Base-by-base conservation (phyloP, 2,797 vertebrate species). In the Tinamus major region DNA sequence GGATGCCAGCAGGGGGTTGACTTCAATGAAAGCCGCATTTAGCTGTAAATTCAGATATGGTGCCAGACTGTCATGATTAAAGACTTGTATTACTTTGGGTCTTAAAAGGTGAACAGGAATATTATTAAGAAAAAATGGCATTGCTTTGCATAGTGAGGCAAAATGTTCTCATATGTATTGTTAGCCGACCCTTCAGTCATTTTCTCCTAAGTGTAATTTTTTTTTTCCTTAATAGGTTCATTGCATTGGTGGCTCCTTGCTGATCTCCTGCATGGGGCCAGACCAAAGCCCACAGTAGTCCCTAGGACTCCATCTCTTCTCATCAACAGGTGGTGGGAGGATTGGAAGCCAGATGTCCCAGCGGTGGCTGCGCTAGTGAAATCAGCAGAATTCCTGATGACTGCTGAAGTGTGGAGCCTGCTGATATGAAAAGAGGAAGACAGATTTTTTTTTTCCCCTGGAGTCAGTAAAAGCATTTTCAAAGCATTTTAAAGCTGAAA, bases 11-110 rank as follows among this genome's bases (percentile, higher is more conserved):
- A 74, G 79, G 88, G 31, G 21, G 31, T 51, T 94, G 87, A 79
- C 82, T 96, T 94, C 92, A 87, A 67, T 89, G 94, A 92, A 96
- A 95, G 41, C 65, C 94, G 64, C 56, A 61, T 87, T 95, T 95
- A 94, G 86, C 86, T 61, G 15, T 84, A 96, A 94, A 96, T 95
- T 92, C 93, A 93, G 91, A 87, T 78, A 59, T 64, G 69, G 74
- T 85, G 37, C 77, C 86, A 90, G 95, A 89, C 78, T 92, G 65
- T 87, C 92, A 46, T 81, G 87, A 94, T 96, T 94, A 96, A 95
- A 75, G 93, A 96, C 95, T 94, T 95, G 75, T 27, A 17, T 89
- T 95, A 74, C 1, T 0, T 75, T 84, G 84, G 71, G 68, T 89
- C 78, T 29, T 63, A 42, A 79, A 96, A 92, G 93, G 92, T 79